Percentiles rank a stretch among this genome's conserved stretches.
These are phyloP conservation scores for Campaea margaritaria DNA, from an alignment of 2,888 invertebrate genomes.

Conservation along the genomic window DNA sequence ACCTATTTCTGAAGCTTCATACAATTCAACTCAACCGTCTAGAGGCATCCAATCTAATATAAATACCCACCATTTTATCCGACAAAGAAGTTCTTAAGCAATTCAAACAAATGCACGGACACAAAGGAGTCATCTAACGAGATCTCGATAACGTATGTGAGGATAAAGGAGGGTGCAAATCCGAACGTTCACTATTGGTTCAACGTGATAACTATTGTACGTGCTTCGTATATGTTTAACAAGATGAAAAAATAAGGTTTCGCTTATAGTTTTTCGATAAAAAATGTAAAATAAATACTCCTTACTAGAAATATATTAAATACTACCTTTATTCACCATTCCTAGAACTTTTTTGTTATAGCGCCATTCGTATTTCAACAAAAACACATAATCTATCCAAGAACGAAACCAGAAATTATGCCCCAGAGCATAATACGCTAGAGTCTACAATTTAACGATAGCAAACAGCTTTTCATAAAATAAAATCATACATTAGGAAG, in stretches of 20 bases:
- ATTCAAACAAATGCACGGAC: slow-evolving; percentile 12
- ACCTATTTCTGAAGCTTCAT: too few relatives aligned
- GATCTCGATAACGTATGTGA: slow-evolving; percentile 23
- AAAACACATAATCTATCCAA: too few relatives aligned
- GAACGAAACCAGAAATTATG: too few relatives aligned
- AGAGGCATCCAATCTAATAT: background rate
- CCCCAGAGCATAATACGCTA: too few relatives aligned
- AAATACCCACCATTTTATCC: background rate
- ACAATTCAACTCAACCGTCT: too few relatives aligned
- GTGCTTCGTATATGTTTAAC: slow-evolving; percentile 19
- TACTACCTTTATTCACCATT: too few relatives aligned
- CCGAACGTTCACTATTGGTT: slow-evolving; percentile 18
- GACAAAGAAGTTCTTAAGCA: slow-evolving; percentile 14
- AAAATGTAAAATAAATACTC: background rate
- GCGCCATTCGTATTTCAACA: too few relatives aligned
- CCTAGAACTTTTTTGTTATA: too few relatives aligned
- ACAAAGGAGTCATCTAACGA: slow-evolving; percentile 20
- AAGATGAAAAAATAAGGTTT: too few relatives aligned
- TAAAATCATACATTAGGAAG: background rate
- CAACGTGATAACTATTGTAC: slow-evolving; percentile 19
- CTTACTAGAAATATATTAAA: too few relatives aligned
- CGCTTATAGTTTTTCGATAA: too few relatives aligned
- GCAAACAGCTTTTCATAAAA: background rate
- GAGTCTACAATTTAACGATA: background rate
- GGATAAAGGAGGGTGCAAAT: slow-evolving; percentile 12